Percentiles rank a stretch among this genome's conserved stretches.
These are phyloP conservation scores for Trichechus manatus DNA, from an alignment of 2,113 vertebrate species.

Conservation along the genomic window DNA sequence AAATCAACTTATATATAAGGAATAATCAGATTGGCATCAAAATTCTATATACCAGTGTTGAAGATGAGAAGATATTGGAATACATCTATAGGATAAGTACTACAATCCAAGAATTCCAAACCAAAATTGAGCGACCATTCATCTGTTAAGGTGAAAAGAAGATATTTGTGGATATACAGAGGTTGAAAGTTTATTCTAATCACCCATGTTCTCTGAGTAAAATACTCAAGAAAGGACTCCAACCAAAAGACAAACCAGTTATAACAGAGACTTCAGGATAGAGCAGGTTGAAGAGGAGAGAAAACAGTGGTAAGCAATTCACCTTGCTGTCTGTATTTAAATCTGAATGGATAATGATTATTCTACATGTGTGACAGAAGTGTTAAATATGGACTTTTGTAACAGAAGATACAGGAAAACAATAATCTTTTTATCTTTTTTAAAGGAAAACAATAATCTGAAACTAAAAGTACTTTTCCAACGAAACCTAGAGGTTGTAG, in stretches of 20 bases:
- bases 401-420: not conserved
- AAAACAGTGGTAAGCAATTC: not conserved
- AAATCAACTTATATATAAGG: not conserved
- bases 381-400: not conserved
- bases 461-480: constrained; percentile 54
- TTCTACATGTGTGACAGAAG: not conserved
- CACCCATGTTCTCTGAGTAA: not conserved
- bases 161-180: not conserved
- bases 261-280: not conserved
- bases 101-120: not conserved
- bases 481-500: not conserved
- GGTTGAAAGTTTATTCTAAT: not conserved
- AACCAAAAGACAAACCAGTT: not conserved
- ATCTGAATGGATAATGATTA: not conserved
- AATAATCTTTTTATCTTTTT: not conserved
- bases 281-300: not conserved
- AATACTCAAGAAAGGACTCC: not conserved
- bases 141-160: not conserved
- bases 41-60: not conserved
- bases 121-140: not conserved
- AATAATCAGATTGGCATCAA: not conserved
- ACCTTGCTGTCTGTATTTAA: not conserved
- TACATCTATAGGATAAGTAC: not conserved
- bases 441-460: not conserved
- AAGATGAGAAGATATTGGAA: not conserved